Percentiles rank a stretch among this genome's conserved stretches.
Conservation (phyloP, 2,888 invertebrate genomes). For the Agrilus mali region DNA sequence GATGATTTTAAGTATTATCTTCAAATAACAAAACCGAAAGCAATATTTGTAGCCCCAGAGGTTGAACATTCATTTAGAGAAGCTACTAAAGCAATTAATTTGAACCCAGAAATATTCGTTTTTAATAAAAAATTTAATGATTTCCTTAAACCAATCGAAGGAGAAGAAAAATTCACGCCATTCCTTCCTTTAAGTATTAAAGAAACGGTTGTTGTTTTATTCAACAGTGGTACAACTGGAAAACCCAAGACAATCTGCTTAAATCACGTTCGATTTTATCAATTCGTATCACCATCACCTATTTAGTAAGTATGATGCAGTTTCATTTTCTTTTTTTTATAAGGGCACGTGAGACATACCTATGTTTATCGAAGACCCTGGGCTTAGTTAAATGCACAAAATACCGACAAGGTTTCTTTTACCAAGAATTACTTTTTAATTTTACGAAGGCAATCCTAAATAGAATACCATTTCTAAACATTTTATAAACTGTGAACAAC, state of each 20-base stretch:
- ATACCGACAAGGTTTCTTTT: too few relatives aligned
- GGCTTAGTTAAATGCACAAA: too few relatives aligned
- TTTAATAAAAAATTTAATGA: constrained; percentile 13
- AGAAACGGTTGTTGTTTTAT: constrained; percentile 20
- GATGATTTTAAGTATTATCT: constrained; percentile 17
- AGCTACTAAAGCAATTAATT: constrained; percentile 7
- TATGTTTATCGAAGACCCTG: too few relatives aligned
- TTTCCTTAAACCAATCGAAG: constrained; percentile 10
- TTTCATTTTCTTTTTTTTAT: too few relatives aligned
- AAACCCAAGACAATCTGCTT: constrained; percentile 28
- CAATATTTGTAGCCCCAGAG: constrained; percentile 6
- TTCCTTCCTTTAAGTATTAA: constrained; percentile 10
- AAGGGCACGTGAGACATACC: too few relatives aligned
- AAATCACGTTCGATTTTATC: constrained; percentile 13
- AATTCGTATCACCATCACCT: too few relatives aligned
- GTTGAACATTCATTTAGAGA: constrained; percentile 11
- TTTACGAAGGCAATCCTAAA: too few relatives aligned
- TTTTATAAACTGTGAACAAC: too few relatives aligned
- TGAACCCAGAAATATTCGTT: constrained; percentile 13
- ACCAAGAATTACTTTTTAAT: too few relatives aligned
- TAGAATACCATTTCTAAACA: too few relatives aligned
- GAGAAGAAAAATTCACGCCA: constrained; percentile 18
- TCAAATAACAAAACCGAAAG: constrained; percentile 12
- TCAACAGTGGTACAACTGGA: constrained; percentile 29
- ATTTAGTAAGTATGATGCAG: too few relatives aligned